These are phyloP conservation scores for Drosophila eugracilis DNA, from an alignment of 1,140 invertebrate genomes.

Conservation along the genomic window DNA sequence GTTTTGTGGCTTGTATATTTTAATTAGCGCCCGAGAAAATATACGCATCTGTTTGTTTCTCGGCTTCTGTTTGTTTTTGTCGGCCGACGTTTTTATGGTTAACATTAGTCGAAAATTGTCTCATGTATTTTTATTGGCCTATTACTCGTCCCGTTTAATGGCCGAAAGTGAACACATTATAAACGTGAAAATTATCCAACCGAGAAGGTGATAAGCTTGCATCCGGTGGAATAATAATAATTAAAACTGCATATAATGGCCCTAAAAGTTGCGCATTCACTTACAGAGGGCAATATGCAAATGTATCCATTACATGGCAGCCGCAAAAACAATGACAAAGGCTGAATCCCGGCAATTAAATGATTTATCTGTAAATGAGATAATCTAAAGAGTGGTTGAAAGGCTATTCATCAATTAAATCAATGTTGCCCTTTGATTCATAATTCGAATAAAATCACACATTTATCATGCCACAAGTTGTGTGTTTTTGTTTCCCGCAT, in stretches of 20 bases:
- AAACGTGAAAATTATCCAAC: slow-evolving; percentile 44
- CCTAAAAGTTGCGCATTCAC: slow-evolving; percentile 15
- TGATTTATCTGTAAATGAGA: slow-evolving; percentile 16
- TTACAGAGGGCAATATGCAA: slow-evolving; percentile 6
- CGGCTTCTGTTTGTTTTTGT: slow-evolving; percentile 40
- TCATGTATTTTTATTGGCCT: slow-evolving; percentile 39
- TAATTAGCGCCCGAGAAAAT: slow-evolving; percentile 65
- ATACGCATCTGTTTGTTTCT: slow-evolving; percentile 15
- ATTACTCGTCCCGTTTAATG: slow-evolving; percentile 49
- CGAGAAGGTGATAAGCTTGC: slow-evolving; percentile 35
- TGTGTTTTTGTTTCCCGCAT: not conserved
- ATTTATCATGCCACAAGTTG: not conserved
- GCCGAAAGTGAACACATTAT: slow-evolving; percentile 56
- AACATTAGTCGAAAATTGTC: slow-evolving; percentile 62
- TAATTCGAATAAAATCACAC: not conserved
- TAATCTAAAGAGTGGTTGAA: slow-evolving; percentile 3
- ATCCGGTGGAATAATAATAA: slow-evolving; percentile 7
- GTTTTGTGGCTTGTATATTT: slow-evolving; percentile 63
- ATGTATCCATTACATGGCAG: slow-evolving; percentile 33
- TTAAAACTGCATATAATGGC: slow-evolving; percentile 47
- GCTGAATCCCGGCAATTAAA: slow-evolving; percentile 18
- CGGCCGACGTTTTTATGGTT: slow-evolving; percentile 25
- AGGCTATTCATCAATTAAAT: slow-evolving; percentile 28
- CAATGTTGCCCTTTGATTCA: not conserved
- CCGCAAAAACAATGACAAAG: slow-evolving; percentile 3